Percentiles rank a stretch among this genome's conserved stretches.
Evolutionary conservation across 1,140 invertebrate genomes (phyloP).

Genomic region (Magallana gigas): DNA sequence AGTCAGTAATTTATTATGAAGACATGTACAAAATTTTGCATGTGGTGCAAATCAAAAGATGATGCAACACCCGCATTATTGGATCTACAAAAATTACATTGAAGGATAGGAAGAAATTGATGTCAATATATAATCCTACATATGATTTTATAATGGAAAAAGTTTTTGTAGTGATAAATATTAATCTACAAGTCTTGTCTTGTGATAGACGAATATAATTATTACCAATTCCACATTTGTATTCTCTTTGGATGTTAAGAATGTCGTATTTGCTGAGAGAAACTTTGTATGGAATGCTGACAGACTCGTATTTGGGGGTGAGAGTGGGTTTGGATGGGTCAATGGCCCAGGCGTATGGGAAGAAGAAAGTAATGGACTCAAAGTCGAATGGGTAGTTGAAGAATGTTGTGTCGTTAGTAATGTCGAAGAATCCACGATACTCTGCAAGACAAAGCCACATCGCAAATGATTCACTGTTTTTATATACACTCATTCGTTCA

Average conservation of each 20-base stretch:
- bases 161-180: no score
- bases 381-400: constrained; percentile 59
- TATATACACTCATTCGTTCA: no score
- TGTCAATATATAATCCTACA: no score
- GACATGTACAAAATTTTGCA: no score
- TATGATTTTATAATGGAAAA: no score
- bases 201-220: background rate
- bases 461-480: no score
- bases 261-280: constrained; percentile 56
- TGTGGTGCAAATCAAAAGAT: no score
- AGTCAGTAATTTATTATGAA: no score
- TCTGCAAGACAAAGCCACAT: constrained; percentile 22
- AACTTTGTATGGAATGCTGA: constrained; percentile 53
- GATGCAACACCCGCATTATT: no score
- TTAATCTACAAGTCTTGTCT: no score
- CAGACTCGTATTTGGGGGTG: constrained; percentile 51
- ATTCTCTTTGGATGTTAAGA: constrained; percentile 52
- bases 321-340: constrained; percentile 55
- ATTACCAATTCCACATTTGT: constrained; percentile 56
- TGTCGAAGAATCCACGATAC: constrained; percentile 51
- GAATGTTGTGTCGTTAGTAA: constrained; percentile 54
- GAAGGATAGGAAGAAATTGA: no score
- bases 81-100: no score
- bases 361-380: constrained; percentile 58
- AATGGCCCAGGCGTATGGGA: constrained; percentile 56